Base-by-base conservation (phyloP, 2,797 vertebrate species). In the Pipistrellus nathusii region DNA sequence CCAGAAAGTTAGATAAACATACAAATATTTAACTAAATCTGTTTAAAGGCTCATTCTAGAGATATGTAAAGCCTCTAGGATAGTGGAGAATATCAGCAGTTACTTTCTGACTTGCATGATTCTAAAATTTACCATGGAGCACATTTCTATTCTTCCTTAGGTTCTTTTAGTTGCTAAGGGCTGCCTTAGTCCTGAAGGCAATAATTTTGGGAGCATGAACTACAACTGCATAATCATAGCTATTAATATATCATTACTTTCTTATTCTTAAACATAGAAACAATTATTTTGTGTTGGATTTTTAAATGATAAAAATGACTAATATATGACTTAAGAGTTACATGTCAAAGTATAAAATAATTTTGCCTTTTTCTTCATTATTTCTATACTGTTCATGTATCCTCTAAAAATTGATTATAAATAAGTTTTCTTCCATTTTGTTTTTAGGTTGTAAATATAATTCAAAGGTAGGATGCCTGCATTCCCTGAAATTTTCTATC, bases 371-470 rank as follows among this genome's bases (percentile, higher is more conserved):
- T 85, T 76, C 20, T 51, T 73, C 8, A 38, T 85, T 82, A 41
- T 44, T 80, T 92, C 46, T 88, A 23, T 51, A n/a, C 64, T 38
- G 57, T 12, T 75, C 8, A 32, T n/a, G 77, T 27, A 85, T 23
- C 48, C 3, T 69, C 25, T 82, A 84, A 59, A 59, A 86, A 57
- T 51, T 91, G 30, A 32, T 75, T 57, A n/a, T 32, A 78, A 88
- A 72, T 82, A 66, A 30, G 3, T 57, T 88, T 57, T 86, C 8
- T 55, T 90, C 13, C 2, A 12, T 69, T 64, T 81, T 13, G 17
- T 66, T 77, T 84, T 85, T 57, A 85, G 6, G 6, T 59, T 88
- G 78, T 48, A 95, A 57, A 32, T 82, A 35, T 46, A 90, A 85
- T 20, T 88, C 20, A 57, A 85, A 46, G 35, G 1, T 46, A 82